Conservation (phyloP, 2,113 vertebrate genomes). For the Prunella fulvescens region DNA sequence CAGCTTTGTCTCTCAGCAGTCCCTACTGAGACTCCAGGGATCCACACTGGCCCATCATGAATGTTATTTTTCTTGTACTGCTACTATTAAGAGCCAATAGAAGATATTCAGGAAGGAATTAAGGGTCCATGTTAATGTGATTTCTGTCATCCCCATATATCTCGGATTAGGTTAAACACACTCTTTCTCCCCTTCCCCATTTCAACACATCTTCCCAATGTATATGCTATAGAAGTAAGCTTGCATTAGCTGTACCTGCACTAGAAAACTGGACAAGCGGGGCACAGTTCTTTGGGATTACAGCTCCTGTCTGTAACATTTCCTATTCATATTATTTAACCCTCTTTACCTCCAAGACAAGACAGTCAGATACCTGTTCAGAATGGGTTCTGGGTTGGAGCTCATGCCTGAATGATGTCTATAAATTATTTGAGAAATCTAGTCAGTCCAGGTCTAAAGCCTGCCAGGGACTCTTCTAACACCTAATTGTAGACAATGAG, state of each 20-base stretch:
- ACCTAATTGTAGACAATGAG: neutral
- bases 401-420: neutral
- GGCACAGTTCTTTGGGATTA: neutral
- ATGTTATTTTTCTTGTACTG: neutral
- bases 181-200: neutral
- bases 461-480: neutral
- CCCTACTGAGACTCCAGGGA: neutral
- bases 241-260: neutral
- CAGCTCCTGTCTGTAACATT: neutral
- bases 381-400: neutral
- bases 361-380: neutral
- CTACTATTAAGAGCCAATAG: neutral
- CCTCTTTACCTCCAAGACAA: neutral
- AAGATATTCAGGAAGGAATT: constrained; percentile 19
- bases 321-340: neutral
- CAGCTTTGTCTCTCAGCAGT: neutral
- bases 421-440: neutral
- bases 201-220: neutral
- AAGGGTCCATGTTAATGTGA: neutral
- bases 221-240: neutral
- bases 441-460: neutral
- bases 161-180: neutral
- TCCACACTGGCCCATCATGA: neutral
- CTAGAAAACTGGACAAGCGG: neutral
- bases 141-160: constrained; percentile 13